Conservation (phyloP, 2,888 invertebrate species). For the Patella ulyssiponensis region DNA sequence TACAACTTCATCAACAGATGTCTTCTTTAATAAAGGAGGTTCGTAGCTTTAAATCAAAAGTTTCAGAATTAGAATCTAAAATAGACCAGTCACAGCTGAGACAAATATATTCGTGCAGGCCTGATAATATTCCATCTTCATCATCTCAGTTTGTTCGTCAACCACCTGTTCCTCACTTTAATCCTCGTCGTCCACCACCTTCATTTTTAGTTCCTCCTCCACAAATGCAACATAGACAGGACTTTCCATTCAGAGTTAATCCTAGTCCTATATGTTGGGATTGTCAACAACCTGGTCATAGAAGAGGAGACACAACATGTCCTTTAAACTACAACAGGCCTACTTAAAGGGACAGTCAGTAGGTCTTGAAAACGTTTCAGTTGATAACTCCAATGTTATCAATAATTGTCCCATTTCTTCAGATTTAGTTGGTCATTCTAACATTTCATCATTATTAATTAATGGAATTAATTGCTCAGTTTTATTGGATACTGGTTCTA, state of each 20-base stretch:
- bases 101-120: no score
- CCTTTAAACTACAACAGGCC: constrained; percentile 1
- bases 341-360: constrained; percentile 3
- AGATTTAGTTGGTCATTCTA: not conserved
- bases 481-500: not conserved
- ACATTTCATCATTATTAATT: not conserved
- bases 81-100: no score
- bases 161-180: no score
- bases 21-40: not conserved
- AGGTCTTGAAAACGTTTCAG: not conserved
- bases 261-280: not conserved
- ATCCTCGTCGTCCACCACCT: no score
- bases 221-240: no score
- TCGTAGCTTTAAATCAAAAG: not conserved
- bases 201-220: no score
- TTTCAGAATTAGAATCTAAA: not conserved
- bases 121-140: no score
- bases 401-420: constrained; percentile 1
- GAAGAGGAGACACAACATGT: not conserved
- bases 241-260: not conserved
- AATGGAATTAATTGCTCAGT: not conserved
- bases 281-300: not conserved
- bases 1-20: not conserved
- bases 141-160: no score
- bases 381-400: not conserved